Evolutionary conservation across 2,113 vertebrate species (phyloP), one percentile per base, ranked within the genome.

Genomic region (Hemichromis elongatus): DNA sequence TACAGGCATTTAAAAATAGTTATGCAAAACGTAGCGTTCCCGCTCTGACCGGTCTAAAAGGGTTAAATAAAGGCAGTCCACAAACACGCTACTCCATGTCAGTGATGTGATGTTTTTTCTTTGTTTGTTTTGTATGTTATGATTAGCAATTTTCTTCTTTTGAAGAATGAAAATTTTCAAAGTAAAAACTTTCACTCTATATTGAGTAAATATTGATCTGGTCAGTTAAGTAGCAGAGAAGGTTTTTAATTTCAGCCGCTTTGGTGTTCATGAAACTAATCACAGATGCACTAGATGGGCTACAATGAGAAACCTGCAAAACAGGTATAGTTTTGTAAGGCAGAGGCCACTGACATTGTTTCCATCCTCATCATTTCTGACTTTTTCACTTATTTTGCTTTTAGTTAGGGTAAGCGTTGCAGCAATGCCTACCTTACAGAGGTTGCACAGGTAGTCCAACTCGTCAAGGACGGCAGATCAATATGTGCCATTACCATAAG

Each of bases 91-190:
- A 37, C 1, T 2, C 11, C 33, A 21, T 40, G 61, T 37, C 6
- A 40, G 35, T 40, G 35, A 66, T 40, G 61, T 4, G 0, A 63
- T 10, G 4, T 40, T 66, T 66, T 66, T 21, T 40, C 2, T 37
- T 63, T 37, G 19, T 66, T 18, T 66, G 59, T 37, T 63, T 63
- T 63, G 61, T 40, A 21, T 21, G 35, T 1, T 66, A 21, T 0
- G 61, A 40, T 66, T 14, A 21, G 61, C 40, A 0, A 66, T 21
- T 14, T 66, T 40, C 61, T 40, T 66, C 4, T 66, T 40, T 66
- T 66, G 61, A 66, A 40, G 35, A 40, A 66, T 66, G 0, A 66
- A 66, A 66, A 66, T 33, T 59, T 63, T 12, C 1, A 0, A 12
- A 63, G 37, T 7, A 13, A 37, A 66, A 63, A 30, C 59, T 63